Conservation (phyloP, 2,888 invertebrate species). For the Carterocephalus palaemon region DNA sequence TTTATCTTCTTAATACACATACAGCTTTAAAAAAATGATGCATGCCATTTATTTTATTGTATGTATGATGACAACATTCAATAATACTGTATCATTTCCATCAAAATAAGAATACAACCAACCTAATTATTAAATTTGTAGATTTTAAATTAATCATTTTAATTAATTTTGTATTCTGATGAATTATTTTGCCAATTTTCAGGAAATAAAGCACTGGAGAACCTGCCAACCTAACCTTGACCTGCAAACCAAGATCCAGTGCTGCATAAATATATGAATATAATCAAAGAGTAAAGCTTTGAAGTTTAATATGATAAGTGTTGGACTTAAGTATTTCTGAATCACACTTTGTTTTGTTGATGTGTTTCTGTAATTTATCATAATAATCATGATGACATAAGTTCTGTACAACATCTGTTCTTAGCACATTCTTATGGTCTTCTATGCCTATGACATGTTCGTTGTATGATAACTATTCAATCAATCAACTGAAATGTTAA, state of each 20-base stretch:
- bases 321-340: constrained; percentile 46
- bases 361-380: constrained; percentile 46
- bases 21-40: too few relatives aligned
- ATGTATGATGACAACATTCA: too few relatives aligned
- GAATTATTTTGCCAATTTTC: constrained; percentile 47
- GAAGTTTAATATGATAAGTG: constrained; percentile 45
- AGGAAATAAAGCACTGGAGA: constrained; percentile 67
- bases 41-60: too few relatives aligned
- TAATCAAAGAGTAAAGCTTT: constrained; percentile 48
- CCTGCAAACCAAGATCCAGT: constrained; percentile 52
- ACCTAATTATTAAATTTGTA: too few relatives aligned
- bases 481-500: too few relatives aligned
- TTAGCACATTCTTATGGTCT: constrained; percentile 53
- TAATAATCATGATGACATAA: constrained; percentile 33
- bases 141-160: constrained; percentile 1
- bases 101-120: too few relatives aligned
- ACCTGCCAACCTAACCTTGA: constrained; percentile 52
- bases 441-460: too few relatives aligned
- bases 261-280: constrained; percentile 47
- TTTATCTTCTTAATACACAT: too few relatives aligned
- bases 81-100: too few relatives aligned
- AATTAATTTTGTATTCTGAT: constrained; percentile 1
- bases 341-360: constrained; percentile 46
- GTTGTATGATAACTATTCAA: too few relatives aligned
- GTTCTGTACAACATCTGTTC: constrained; percentile 51